Conservation (phyloP, 2,113 vertebrate genomes). For the Apistogramma diplotaenia region DNA sequence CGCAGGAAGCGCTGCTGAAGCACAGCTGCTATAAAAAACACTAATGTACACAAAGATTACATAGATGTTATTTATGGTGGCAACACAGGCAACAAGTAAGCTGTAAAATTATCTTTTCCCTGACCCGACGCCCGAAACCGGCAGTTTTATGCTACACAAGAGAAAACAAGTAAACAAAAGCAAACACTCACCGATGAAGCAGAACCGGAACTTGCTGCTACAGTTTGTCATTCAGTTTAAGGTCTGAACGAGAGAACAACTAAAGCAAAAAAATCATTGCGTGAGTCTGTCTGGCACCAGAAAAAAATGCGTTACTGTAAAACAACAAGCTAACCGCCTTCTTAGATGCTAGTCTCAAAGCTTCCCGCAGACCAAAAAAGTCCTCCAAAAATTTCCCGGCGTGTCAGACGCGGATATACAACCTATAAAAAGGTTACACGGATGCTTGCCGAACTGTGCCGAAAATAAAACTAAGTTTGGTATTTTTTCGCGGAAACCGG, state of each 20-base stretch:
- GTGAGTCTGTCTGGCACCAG: background rate
- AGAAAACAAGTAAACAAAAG: background rate
- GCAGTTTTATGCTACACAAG: background rate
- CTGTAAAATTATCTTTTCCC: background rate
- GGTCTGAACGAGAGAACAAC: background rate
- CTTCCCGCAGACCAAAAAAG: background rate
- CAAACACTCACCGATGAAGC: conserved; percentile 41
- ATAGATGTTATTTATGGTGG: background rate
- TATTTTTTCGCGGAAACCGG: background rate
- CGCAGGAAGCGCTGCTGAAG: background rate
- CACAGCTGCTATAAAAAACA: background rate
- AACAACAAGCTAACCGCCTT: conserved; percentile 51
- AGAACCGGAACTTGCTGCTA: background rate
- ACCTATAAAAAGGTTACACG: background rate
- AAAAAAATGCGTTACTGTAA: background rate
- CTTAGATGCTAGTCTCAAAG: background rate
- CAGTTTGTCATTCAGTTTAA: background rate
- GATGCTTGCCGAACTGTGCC: background rate
- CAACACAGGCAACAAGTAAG: background rate
- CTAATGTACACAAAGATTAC: background rate
- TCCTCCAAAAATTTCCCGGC: background rate
- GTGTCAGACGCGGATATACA: background rate
- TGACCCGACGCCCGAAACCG: background rate
- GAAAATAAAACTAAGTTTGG: background rate
- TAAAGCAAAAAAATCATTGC: background rate